These are phyloP conservation scores for Notoglanidium macrostoma DNA, from an alignment of 2,797 vertebrate genomes.

Conservation along the genomic window DNA sequence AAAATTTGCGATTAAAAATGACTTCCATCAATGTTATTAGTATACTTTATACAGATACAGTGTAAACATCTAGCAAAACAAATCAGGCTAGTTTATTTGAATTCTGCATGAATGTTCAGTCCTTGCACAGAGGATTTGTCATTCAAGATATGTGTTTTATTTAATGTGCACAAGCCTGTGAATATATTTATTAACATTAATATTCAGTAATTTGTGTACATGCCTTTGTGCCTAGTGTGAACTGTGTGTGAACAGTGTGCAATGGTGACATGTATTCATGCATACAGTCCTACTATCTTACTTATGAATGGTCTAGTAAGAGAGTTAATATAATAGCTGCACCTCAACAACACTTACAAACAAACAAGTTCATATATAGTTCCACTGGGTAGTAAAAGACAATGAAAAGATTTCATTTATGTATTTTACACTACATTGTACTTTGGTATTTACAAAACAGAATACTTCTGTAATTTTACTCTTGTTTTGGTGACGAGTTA, in stretches of 20 bases:
- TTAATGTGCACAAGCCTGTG: slow-evolving; percentile 40
- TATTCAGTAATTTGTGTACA: slow-evolving; percentile 43
- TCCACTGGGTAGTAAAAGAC: slow-evolving; percentile 66
- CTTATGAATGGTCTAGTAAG: slow-evolving; percentile 36
- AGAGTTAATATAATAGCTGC: slow-evolving; percentile 3
- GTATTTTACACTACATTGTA: slow-evolving; percentile 58
- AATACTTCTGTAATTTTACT: slow-evolving; percentile 69
- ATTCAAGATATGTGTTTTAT: slow-evolving; percentile 40
- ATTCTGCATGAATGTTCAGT: not conserved
- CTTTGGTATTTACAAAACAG: slow-evolving; percentile 71
- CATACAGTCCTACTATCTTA: slow-evolving; percentile 60
- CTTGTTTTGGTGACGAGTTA: slow-evolving; percentile 63
- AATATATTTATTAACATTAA: slow-evolving; percentile 34
- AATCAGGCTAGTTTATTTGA: not conserved
- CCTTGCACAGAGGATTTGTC: slow-evolving; percentile 18
- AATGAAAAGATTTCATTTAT: slow-evolving; percentile 49
- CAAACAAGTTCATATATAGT: slow-evolving; percentile 69
- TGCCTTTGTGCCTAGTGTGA: slow-evolving; percentile 51
- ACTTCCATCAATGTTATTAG: not conserved
- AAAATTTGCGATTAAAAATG: not conserved
- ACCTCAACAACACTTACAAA: slow-evolving; percentile 52
- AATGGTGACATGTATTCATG: slow-evolving; percentile 54
- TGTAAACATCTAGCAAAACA: slow-evolving; percentile 26
- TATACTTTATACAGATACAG: not conserved
- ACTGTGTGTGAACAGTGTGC: slow-evolving; percentile 44